Evolutionary conservation across 2,797 vertebrate species (phyloP), one percentile per base, ranked within the genome.

Genomic region (Sebastes iracundus): DNA sequence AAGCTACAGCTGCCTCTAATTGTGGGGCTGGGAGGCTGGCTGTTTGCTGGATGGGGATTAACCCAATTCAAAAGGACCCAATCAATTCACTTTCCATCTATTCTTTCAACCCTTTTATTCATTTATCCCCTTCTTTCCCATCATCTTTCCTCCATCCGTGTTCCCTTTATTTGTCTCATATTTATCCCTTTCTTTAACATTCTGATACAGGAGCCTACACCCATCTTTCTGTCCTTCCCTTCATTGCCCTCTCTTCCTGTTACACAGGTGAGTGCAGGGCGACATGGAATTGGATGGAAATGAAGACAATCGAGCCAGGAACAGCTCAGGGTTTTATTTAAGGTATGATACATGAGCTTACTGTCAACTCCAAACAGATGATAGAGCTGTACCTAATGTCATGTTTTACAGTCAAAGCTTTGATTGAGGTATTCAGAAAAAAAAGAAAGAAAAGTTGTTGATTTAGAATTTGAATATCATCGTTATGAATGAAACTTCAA

Each of bases 1-100:
- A 52, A 52, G 49, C 49, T 52, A 52, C 88, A 91, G 89, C 87
- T 93, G 88, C 68, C 75, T 81, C 79, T 93, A 91, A 91, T 91
- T 91, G 85, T 81, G 52, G 72, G 70, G 69, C 74, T 79, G 65
- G 23, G 60, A 80, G 66, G 80, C 35, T 10, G 23, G 62, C 67
- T 59, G 73, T 68, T 75, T 71, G 70, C 72, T 80, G 28, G 65
- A 81, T 52, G 66, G 67, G 59, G 72, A 85, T 87, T 87, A 85
- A 87, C 85, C 33, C 33, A 35, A 35, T 87, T 81, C 74, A 87
- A 81, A 67, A 64, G 65, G 53, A 81, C 65, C 66, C 74, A 91
- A 82, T 90, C 83, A 84, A 55, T 80, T 69, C 33, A 49, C 53
- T 75, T 79, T 65, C 71, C 38, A 67, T 75, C 23, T 16, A 38